Conservation (phyloP, 2,888 invertebrate species). For the Rhingia campestris region DNA sequence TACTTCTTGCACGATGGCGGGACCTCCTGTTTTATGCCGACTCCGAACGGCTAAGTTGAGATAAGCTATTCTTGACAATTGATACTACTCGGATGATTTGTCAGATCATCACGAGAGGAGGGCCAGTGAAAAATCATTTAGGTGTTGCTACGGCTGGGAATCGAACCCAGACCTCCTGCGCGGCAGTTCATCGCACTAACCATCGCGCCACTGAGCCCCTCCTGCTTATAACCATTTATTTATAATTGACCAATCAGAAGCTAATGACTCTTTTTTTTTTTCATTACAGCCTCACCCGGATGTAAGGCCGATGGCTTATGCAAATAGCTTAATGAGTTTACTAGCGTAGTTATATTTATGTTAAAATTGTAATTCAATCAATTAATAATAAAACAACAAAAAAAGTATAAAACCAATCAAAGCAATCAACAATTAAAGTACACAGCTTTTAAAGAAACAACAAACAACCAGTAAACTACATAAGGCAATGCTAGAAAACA, state of each 20-base stretch:
- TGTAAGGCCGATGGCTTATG: slow-evolving; percentile 98
- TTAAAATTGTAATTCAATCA: slow-evolving; percentile 66
- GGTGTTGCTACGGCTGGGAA: too few relatives aligned
- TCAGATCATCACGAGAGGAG: too few relatives aligned
- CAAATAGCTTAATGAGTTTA: slow-evolving; percentile 91
- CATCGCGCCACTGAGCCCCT: too few relatives aligned
- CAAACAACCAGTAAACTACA: slow-evolving; percentile 57
- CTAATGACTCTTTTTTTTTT: slow-evolving; percentile 65
- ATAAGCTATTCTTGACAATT: too few relatives aligned
- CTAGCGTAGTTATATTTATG: slow-evolving; percentile 79
- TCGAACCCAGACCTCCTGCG: too few relatives aligned
- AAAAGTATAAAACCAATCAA: slow-evolving; percentile 57
- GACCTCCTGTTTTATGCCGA: too few relatives aligned
- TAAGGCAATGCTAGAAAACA: slow-evolving; percentile 24
- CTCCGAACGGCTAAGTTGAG: too few relatives aligned
- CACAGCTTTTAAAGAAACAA: slow-evolving; percentile 59
- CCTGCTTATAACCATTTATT: not conserved
- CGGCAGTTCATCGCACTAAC: too few relatives aligned
- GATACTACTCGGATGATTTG: too few relatives aligned
- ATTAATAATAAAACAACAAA: slow-evolving; percentile 45
- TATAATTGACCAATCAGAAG: not conserved
- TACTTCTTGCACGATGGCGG: too few relatives aligned
- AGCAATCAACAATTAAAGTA: slow-evolving; percentile 70
- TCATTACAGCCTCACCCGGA: slow-evolving; percentile 95
- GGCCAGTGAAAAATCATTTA: too few relatives aligned